phyloP scores from a whole-genome alignment of 2,797 vertebrate species.

The Sebastolobus alascanus region DNA sequence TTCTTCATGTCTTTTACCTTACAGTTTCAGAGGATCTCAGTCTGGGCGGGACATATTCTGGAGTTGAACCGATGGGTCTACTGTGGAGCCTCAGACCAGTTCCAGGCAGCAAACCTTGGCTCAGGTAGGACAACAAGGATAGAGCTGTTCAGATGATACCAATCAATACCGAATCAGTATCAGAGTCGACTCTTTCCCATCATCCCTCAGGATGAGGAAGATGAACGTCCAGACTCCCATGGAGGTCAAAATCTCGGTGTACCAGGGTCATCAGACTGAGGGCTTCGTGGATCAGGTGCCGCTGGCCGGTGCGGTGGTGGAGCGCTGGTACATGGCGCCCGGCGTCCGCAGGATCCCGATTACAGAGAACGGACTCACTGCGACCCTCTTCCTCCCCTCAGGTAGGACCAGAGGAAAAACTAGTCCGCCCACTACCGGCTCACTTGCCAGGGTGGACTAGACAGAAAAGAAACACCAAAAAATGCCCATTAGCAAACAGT shows the following conservation, averaged over 20 bases:
- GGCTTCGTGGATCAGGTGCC: slow-evolving; percentile 63
- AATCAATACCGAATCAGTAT: fast-evolving
- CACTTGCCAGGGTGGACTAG: neutral
- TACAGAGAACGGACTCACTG: slow-evolving; percentile 67
- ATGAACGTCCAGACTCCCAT: slow-evolving; percentile 68
- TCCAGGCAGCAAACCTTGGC: slow-evolving; percentile 78
- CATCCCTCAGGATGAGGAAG: slow-evolving; percentile 72
- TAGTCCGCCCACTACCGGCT: fast-evolving
- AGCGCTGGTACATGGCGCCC: slow-evolving; percentile 81
- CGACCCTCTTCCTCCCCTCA: slow-evolving; percentile 81
- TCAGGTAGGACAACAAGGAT: slow-evolving; percentile 62
- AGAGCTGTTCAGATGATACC: neutral
- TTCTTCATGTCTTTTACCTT: neutral
- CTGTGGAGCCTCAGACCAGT: slow-evolving; percentile 84
- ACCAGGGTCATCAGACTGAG: slow-evolving; percentile 65
- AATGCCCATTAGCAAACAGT: no score
- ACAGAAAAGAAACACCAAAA: no score
- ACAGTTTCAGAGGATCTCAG: slow-evolving; percentile 79
- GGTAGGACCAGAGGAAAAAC: slow-evolving; percentile 59
- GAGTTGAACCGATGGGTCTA: slow-evolving; percentile 82
- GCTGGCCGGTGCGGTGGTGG: slow-evolving; percentile 65
- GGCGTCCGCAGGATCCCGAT: slow-evolving; percentile 76
- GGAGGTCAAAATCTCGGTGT: slow-evolving; percentile 74
- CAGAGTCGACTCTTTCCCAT: neutral
- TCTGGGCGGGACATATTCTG: slow-evolving; percentile 81